A percentile compares a stretch with the other conserved stretches of the same genome.
Evolutionary conservation across 1,140 invertebrate genomes (phyloP).

Genomic region (Drosophila bocqueti): DNA sequence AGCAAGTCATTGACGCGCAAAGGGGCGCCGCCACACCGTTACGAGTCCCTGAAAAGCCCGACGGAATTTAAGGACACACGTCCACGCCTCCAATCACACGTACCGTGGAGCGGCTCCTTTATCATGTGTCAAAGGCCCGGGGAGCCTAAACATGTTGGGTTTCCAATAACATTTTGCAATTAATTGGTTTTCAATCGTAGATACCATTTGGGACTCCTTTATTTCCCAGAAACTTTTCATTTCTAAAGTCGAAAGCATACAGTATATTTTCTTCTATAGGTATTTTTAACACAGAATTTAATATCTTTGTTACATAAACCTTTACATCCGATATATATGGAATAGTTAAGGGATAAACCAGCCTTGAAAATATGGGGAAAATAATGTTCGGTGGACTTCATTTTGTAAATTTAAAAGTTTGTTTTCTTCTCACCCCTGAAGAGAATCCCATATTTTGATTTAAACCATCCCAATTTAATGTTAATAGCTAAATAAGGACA

Average conservation of each 20-base stretch:
- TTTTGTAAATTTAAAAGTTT: no score
- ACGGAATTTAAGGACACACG: slow-evolving; percentile 48
- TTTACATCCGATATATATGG: neutral
- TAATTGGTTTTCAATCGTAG: slow-evolving; percentile 4
- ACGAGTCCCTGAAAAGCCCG: slow-evolving; percentile 26
- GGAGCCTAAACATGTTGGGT: slow-evolving; percentile 5
- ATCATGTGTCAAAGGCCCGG: slow-evolving; percentile 7
- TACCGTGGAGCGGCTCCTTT: slow-evolving; percentile 19
- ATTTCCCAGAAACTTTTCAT: no score
- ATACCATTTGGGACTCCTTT: neutral
- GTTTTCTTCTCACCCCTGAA: neutral
- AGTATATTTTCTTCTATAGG: no score
- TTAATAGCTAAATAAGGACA: no score
- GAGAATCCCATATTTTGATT: no score
- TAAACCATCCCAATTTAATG: no score
- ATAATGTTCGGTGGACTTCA: no score
- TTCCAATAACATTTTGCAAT: slow-evolving; percentile 12
- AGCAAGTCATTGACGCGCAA: slow-evolving; percentile 65
- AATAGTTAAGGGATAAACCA: neutral
- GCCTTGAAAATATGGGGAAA: no score
- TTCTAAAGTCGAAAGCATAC: neutral
- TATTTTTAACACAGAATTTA: neutral
- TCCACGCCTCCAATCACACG: slow-evolving; percentile 20
- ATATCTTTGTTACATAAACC: neutral
- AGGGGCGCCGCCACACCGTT: slow-evolving; percentile 31